Conservation (phyloP, 2,113 vertebrate species). For the Colinus virginianus region DNA sequence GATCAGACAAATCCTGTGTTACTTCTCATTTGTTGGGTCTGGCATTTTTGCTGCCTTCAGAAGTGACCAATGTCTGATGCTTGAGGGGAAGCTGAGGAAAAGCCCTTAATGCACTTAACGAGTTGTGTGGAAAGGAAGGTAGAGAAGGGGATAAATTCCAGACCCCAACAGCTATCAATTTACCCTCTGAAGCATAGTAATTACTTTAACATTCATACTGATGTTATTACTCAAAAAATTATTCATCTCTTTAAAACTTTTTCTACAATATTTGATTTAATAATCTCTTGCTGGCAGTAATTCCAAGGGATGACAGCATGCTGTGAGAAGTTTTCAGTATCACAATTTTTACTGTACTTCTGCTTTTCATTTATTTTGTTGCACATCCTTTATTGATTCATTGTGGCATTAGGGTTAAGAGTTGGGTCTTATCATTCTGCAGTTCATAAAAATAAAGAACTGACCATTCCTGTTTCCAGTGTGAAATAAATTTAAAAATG, state of each 20-base stretch:
- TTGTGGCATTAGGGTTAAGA: slow-evolving; percentile 43
- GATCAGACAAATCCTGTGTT: neutral
- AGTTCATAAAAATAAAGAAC: slow-evolving; percentile 29
- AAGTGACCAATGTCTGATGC: neutral
- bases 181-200: slow-evolving; percentile 40
- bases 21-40: neutral
- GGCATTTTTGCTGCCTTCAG: neutral
- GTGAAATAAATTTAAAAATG: neutral
- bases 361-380: slow-evolving; percentile 15
- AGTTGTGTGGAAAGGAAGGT: neutral
- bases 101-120: neutral
- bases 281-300: slow-evolving; percentile 66
- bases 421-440: neutral
- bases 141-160: neutral
- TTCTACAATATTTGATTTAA: slow-evolving; percentile 52
- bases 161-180: slow-evolving; percentile 43
- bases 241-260: slow-evolving; percentile 59
- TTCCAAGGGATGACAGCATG: slow-evolving; percentile 26
- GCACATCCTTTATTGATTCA: slow-evolving; percentile 28
- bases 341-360: slow-evolving; percentile 21
- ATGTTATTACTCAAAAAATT: slow-evolving; percentile 61
- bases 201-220: slow-evolving; percentile 36
- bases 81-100: slow-evolving; percentile 4
- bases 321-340: slow-evolving; percentile 53
- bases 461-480: neutral